Base-by-base conservation (phyloP, 2,888 invertebrate species). In the Micoletzkya japonica region DNA sequence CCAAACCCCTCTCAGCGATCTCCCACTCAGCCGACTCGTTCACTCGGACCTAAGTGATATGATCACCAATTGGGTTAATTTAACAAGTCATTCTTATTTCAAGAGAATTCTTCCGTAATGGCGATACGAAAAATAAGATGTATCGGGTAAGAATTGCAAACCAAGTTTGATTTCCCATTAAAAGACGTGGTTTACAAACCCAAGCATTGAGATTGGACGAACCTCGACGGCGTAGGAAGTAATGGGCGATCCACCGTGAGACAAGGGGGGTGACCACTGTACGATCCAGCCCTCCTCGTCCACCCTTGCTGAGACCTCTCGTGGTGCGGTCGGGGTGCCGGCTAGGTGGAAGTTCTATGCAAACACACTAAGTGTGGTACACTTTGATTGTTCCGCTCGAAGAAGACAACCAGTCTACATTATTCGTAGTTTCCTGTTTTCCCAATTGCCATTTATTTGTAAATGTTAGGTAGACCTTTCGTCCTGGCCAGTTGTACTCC, bases 1-100 rank as follows among this genome's bases (percentile, higher is more conserved):
- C 81, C 44, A 84, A 69, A 4, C 84, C 84, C 14, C 84, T 52
- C 49, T 84, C 84, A 24, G 83, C 83, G 36, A 85, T 84, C 66
- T 84, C 82, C 84, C 84, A 84, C 52, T 84, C 84, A 1, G 81
- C 72, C 2, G 84, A 81, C 44, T 75, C 74, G 66, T 84, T 82
- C 17, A 70, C 73, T 30, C 81, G 68, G 52, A 73, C 72, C 76
- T 76, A 24, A 52, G 71, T n/a, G 49, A 14, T 17, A n/a, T n/a
- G n/a, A n/a, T n/a, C n/a, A n/a, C n/a, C n/a, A n/a, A n/a, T n/a
- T n/a, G n/a, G n/a, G n/a, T n/a, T n/a, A n/a, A n/a, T n/a, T n/a
- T n/a, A n/a, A n/a, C n/a, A n/a, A n/a, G n/a, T n/a, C n/a, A n/a
- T n/a, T n/a, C n/a, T n/a, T n/a, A n/a, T n/a, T n/a, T n/a, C n/a